These are phyloP conservation scores for Mellilla xanthometata DNA, from an alignment of 2,888 invertebrate species.

Conservation along the genomic window DNA sequence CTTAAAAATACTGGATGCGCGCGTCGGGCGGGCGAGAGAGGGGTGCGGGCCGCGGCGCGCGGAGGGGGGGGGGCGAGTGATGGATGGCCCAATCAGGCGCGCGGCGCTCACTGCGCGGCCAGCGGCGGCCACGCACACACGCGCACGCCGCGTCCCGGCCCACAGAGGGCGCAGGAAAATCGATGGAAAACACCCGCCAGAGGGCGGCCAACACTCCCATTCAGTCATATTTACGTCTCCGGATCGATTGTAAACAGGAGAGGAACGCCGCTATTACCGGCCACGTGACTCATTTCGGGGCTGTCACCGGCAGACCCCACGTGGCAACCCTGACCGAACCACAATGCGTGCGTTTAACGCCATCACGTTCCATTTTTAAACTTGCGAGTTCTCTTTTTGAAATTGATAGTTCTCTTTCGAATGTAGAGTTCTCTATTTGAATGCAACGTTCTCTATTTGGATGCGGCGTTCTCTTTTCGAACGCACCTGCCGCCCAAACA, in stretches of 20 bases:
- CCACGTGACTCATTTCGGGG: slow-evolving; percentile 80
- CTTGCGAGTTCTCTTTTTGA: neutral
- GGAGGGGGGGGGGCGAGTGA: slow-evolving; percentile 66
- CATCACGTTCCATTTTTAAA: neutral
- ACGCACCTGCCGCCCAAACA: slow-evolving; percentile 50
- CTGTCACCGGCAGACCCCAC: slow-evolving; percentile 72
- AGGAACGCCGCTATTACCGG: slow-evolving; percentile 73
- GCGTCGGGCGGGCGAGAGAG: slow-evolving; percentile 58
- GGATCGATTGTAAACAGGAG: slow-evolving; percentile 79
- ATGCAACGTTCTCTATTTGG: slow-evolving; percentile 6
- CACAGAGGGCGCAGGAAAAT: slow-evolving; percentile 46
- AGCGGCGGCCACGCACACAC: slow-evolving; percentile 65
- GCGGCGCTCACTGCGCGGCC: slow-evolving; percentile 68
- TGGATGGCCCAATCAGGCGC: slow-evolving; percentile 84
- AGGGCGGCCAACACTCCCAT: slow-evolving; percentile 59
- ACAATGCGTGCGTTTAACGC: neutral
- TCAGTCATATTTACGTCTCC: slow-evolving; percentile 65
- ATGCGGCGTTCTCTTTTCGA: slow-evolving; percentile 1
- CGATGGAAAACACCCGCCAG: slow-evolving; percentile 68
- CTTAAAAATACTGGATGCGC: slow-evolving; percentile 78
- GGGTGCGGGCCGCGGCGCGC: slow-evolving; percentile 44
- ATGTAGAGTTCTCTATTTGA: slow-evolving; percentile 16
- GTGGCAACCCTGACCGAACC: slow-evolving; percentile 27
- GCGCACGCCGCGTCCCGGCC: slow-evolving; percentile 47
- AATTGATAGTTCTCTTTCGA: slow-evolving; percentile 22